These are phyloP conservation scores for Microcebus murinus DNA, from an alignment of 2,113 vertebrate genomes.

Conservation along the genomic window DNA sequence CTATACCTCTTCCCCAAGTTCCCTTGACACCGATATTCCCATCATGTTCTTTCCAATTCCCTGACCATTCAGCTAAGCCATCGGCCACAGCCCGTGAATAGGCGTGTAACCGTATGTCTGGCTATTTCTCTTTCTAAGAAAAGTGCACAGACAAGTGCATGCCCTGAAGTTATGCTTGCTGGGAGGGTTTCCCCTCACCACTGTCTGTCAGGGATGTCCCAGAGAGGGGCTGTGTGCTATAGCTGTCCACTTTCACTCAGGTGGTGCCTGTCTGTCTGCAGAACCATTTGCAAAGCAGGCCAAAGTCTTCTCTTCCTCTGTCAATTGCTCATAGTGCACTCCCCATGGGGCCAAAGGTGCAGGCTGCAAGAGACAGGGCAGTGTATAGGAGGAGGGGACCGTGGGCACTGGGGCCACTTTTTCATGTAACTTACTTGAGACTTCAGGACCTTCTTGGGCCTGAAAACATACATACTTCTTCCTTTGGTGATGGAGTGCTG, in stretches of 20 bases:
- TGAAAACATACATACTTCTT: neutral
- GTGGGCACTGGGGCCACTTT: neutral
- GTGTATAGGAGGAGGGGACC: neutral
- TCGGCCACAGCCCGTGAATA: neutral
- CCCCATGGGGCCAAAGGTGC: neutral
- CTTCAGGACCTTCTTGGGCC: neutral
- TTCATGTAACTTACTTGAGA: neutral
- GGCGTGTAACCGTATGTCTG: neutral
- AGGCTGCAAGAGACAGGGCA: neutral
- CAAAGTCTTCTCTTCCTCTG: neutral
- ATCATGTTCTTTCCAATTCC: neutral
- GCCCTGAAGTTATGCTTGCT: neutral
- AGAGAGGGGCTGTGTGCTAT: neutral
- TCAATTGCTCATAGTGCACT: neutral
- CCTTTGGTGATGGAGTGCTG: neutral
- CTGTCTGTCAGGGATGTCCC: neutral
- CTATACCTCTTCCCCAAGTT: neutral
- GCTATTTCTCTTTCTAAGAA: neutral
- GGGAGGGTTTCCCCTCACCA: too few species aligned
- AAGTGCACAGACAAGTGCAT: neutral
- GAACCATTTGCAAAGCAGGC: neutral
- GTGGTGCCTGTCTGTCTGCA: neutral
- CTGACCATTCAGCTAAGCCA: too few species aligned
- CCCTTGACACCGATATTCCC: neutral
- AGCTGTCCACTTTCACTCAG: too few species aligned